A percentile compares a stretch with the other conserved stretches of the same genome.
Evolutionary conservation across 2,888 invertebrate species (phyloP).

Genomic region (Cerceris ruficornis): DNA sequence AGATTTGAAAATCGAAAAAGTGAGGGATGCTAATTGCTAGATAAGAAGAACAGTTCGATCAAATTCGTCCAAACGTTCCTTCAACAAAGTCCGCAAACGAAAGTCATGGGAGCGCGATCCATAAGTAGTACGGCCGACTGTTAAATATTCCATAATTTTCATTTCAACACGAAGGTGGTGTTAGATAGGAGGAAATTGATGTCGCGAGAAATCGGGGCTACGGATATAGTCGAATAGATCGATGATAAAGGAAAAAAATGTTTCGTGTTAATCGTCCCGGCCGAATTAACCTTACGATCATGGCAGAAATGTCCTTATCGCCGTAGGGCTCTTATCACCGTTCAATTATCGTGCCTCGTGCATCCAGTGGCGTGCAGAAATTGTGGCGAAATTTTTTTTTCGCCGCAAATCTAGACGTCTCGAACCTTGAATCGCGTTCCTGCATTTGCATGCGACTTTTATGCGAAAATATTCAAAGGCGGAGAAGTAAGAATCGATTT

Average conservation of each 20-base stretch:
- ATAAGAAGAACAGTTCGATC: no score
- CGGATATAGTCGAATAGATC: slow-evolving; percentile 13
- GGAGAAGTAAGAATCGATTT: background rate
- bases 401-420: background rate
- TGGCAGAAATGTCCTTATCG: slow-evolving; percentile 33
- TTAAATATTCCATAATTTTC: background rate
- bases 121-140: background rate
- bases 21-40: no score
- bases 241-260: slow-evolving; percentile 27
- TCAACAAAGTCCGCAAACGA: no score
- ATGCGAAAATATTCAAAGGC: background rate
- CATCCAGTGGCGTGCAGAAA: slow-evolving; percentile 28
- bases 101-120: background rate
- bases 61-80: no score
- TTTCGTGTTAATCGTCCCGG: slow-evolving; percentile 47
- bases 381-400: slow-evolving; percentile 6
- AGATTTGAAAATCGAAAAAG: no score
- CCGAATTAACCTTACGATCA: slow-evolving; percentile 41
- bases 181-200: slow-evolving; percentile 6
- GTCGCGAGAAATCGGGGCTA: slow-evolving; percentile 31
- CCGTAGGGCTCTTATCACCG: slow-evolving; percentile 34
- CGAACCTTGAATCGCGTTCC: background rate
- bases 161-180: slow-evolving; percentile 16
- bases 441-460: background rate
- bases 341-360: slow-evolving; percentile 41